Evolutionary conservation across 2,888 invertebrate species (phyloP), one percentile per base, ranked within the genome.

Genomic region (Orthosia cruda): DNA sequence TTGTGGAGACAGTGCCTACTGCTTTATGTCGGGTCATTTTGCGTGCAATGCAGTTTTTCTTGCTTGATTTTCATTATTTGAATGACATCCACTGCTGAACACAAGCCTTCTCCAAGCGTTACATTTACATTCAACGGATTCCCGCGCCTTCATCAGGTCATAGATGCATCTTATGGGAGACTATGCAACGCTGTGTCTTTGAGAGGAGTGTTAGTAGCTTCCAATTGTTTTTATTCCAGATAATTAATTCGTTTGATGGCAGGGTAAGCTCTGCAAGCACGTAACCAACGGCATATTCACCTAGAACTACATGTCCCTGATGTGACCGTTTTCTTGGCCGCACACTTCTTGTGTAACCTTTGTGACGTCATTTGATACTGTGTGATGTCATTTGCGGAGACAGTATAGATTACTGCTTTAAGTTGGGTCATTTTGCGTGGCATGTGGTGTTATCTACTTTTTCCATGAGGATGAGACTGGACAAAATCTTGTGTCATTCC

Each of bases 211-310:
- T 57, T 9, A 26, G 3, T 26, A 16, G 2, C 55, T 15, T 55
- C 15, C 7, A 4, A 55, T 55, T 23, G 13, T 13, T 20, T 54
- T 54, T 1, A 40, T 40, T 40, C 40, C 40, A 9, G 40, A 9
- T 40, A 9, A 9, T 1, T 40, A 1, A 1, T 91, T 91, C 91
- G 87, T 89, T 91, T 77, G 90, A 93, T 93, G 93, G 91, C 92
- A 93, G 93, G 93, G 93, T 94, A 93, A 93, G 92, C 92, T 92
- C 92, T n/a, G 92, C 90, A 91, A 90, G 85, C 92, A 93, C 92
- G 93, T 88, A 87, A 83, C 82, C 49, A 55, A 73, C 77, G 61
- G 77, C 80, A 86, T 87, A 86, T 87, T 87, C 86, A 87, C 71
- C 71, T 79, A 75, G 86, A 32, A 32, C 26, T 32, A 32, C 32